Evolutionary conservation across 2,888 invertebrate species (phyloP).

Genomic region (Augochlorella aurata): DNA sequence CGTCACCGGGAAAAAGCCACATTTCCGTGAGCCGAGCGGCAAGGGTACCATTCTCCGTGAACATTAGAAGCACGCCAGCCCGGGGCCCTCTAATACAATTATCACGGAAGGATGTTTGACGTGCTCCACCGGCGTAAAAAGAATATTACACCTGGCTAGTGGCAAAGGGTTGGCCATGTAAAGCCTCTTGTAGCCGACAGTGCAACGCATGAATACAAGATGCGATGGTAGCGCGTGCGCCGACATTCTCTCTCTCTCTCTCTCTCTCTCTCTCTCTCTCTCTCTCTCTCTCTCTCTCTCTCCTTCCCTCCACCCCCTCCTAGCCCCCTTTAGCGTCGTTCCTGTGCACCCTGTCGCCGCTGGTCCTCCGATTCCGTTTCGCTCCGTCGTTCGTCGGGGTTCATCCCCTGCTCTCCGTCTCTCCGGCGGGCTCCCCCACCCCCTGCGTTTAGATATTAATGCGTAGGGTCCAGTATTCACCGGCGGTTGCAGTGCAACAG

Average conservation of each 20-base stretch:
- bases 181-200: conserved; percentile 56
- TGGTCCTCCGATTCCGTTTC: not conserved
- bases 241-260: not conserved
- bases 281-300: too few relatives aligned
- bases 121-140: conserved; percentile 48
- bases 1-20: not conserved
- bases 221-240: conserved; percentile 52
- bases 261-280: too few relatives aligned
- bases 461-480: conserved; percentile 62
- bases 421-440: conserved; percentile 1
- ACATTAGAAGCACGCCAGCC: conserved; percentile 27
- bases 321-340: not conserved
- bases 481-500: conserved; percentile 65
- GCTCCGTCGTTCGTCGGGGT: not conserved
- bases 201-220: conserved; percentile 66
- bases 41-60: conserved; percentile 21
- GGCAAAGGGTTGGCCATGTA: conserved; percentile 57
- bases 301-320: not conserved
- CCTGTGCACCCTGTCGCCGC: not conserved
- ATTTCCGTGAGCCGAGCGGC: conserved; percentile 1
- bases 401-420: not conserved
- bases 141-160: conserved; percentile 59
- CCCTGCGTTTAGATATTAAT: conserved; percentile 68
- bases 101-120: conserved; percentile 61
- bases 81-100: conserved; percentile 55